Evolutionary conservation across 2,113 vertebrate species (phyloP).

Genomic region (Glaucomys volans): DNA sequence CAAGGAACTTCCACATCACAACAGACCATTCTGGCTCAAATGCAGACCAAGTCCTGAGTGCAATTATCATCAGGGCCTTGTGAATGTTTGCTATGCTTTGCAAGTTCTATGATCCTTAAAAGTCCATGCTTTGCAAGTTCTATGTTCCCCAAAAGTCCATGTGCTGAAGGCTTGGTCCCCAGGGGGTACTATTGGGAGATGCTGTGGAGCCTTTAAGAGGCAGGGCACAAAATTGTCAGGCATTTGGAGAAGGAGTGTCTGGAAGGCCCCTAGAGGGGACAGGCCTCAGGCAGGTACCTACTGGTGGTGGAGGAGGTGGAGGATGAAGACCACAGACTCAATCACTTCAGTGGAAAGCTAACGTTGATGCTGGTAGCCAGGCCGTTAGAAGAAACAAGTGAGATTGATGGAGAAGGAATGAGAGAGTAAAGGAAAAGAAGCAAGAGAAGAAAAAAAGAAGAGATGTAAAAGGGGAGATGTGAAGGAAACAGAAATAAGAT

Average conservation of each 20-base stretch:
- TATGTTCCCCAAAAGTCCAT: neutral
- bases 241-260: neutral
- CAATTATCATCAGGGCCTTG: neutral
- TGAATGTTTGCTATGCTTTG: neutral
- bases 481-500: neutral
- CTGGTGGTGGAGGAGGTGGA: neutral
- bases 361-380: fast-evolving
- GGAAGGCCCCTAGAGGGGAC: neutral
- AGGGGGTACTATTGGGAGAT: neutral
- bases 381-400: neutral
- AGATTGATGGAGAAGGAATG: neutral
- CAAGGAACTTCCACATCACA: neutral
- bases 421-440: neutral
- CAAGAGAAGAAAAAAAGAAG: neutral
- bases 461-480: neutral
- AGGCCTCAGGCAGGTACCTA: neutral
- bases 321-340: neutral
- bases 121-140: neutral
- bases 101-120: neutral
- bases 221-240: neutral
- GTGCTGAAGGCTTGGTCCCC: neutral
- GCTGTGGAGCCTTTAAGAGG: neutral
- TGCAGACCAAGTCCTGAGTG: neutral
- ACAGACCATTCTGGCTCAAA: neutral
- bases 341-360: neutral